These are phyloP conservation scores for Pseudochromis fuscus DNA, from an alignment of 2,797 vertebrate genomes.

Conservation along the genomic window DNA sequence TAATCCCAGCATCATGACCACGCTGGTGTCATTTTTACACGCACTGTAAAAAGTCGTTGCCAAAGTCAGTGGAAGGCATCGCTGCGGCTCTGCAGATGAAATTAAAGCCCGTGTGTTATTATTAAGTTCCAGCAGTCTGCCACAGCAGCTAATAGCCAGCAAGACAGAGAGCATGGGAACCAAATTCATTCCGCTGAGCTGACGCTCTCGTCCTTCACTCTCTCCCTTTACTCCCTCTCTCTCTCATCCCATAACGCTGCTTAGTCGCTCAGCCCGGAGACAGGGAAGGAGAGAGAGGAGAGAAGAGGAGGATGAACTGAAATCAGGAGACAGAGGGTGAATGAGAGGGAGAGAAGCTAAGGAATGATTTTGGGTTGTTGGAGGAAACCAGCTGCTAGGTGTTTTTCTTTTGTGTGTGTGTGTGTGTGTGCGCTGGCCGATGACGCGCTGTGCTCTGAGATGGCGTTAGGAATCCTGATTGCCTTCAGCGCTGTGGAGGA, in stretches of 20 bases:
- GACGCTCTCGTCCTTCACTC: slow-evolving; percentile 60
- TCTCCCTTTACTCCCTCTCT: slow-evolving; percentile 44
- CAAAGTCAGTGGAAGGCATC: slow-evolving; percentile 69
- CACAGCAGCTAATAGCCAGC: slow-evolving; percentile 79
- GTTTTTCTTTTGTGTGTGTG: slow-evolving; percentile 55
- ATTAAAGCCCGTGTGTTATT: slow-evolving; percentile 39
- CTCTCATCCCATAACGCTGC: slow-evolving; percentile 39
- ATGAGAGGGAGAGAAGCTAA: slow-evolving; percentile 64
- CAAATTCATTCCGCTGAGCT: slow-evolving; percentile 83
- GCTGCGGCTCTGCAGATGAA: slow-evolving; percentile 58
- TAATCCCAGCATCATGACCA: neutral
- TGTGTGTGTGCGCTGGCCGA: slow-evolving; percentile 62
- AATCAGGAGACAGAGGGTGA: slow-evolving; percentile 49
- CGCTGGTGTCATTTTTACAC: neutral
- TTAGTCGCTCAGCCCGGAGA: slow-evolving; percentile 44
- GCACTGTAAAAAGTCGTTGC: neutral
- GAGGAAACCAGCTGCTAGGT: slow-evolving; percentile 78
- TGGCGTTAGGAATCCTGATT: slow-evolving; percentile 87
- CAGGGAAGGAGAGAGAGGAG: slow-evolving; percentile 9
- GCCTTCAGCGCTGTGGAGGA: slow-evolving; percentile 88
- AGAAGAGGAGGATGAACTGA: slow-evolving; percentile 44
- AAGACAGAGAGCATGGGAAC: slow-evolving; percentile 80
- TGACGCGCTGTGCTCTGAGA: slow-evolving; percentile 84
- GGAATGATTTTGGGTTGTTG: slow-evolving; percentile 74
- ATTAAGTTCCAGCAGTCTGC: slow-evolving; percentile 43